Conservation (phyloP, 2,113 vertebrate species). For the Barnardius zonarius region DNA sequence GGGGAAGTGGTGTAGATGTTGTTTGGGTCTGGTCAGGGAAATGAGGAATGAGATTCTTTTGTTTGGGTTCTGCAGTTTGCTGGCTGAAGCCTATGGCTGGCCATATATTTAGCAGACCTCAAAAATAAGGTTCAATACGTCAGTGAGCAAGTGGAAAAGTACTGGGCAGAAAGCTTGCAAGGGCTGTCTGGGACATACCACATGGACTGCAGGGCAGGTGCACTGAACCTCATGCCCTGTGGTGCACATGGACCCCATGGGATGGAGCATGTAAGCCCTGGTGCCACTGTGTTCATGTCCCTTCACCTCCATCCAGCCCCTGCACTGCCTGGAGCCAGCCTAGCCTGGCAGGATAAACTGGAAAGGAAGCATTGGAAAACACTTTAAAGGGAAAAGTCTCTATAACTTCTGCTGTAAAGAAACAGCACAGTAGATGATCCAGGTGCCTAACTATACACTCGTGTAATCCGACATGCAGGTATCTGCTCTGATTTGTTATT, state of each 20-base stretch:
- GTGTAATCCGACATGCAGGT: not conserved
- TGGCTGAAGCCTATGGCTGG: not conserved
- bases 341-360: not conserved
- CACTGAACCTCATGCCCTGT: accelerated
- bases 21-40: constrained; percentile 28
- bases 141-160: constrained; percentile 28
- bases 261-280: accelerated
- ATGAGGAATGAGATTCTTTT: constrained; percentile 56
- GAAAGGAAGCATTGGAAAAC: not conserved
- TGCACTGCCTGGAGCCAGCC: not conserved
- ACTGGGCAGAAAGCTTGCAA: not conserved
- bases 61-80: constrained; percentile 58
- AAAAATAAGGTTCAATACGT: not conserved
- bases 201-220: accelerated
- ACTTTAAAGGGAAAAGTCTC: not conserved
- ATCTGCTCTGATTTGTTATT: not conserved
- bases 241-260: accelerated
- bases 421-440: not conserved
- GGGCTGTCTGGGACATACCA: not conserved
- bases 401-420: not conserved
- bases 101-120: not conserved
- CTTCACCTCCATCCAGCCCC: not conserved
- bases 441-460: not conserved
- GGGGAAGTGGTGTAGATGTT: constrained; percentile 40
- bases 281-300: accelerated